Evolutionary conservation across 2,113 vertebrate genomes (phyloP).

Genomic region (Montifringilla adamsi): DNA sequence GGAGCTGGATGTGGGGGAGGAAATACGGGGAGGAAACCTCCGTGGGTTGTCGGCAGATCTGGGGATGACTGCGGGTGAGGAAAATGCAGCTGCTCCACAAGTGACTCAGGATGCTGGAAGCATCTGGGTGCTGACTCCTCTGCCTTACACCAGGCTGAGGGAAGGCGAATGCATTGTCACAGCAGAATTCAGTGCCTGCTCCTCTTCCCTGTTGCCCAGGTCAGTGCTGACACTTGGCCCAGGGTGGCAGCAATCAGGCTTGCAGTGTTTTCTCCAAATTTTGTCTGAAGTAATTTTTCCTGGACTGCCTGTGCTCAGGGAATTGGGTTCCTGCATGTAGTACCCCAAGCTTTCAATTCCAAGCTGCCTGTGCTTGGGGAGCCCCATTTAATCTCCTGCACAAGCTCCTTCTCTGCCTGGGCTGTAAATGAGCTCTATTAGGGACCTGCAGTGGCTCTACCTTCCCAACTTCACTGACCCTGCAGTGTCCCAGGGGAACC

Average conservation of each 20-base stretch:
- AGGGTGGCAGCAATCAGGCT: not conserved
- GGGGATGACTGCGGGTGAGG: not conserved
- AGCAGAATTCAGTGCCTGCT: not conserved
- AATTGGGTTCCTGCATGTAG: not conserved
- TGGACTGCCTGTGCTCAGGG: not conserved
- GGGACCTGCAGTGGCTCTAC: not conserved
- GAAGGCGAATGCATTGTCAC: not conserved
- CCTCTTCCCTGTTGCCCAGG: not conserved
- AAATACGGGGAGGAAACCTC: not conserved
- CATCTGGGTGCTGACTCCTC: slow-evolving; percentile 25
- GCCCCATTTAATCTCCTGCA: not conserved
- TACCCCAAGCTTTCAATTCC: not conserved
- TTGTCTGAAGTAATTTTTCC: not conserved
- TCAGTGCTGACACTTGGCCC: not conserved
- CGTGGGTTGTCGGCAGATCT: not conserved
- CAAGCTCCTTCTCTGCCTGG: not conserved
- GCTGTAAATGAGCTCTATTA: not conserved
- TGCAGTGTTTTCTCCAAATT: not conserved
- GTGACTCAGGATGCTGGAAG: slow-evolving; percentile 47
- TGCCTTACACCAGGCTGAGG: not conserved
- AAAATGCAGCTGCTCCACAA: slow-evolving; percentile 15
- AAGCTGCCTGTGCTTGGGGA: not conserved
- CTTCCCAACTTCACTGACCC: not conserved
- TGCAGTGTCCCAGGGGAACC: not conserved
- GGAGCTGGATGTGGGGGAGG: not conserved